Evolutionary conservation across 2,888 invertebrate species (phyloP).

Genomic region (Tupiocoris notatus): DNA sequence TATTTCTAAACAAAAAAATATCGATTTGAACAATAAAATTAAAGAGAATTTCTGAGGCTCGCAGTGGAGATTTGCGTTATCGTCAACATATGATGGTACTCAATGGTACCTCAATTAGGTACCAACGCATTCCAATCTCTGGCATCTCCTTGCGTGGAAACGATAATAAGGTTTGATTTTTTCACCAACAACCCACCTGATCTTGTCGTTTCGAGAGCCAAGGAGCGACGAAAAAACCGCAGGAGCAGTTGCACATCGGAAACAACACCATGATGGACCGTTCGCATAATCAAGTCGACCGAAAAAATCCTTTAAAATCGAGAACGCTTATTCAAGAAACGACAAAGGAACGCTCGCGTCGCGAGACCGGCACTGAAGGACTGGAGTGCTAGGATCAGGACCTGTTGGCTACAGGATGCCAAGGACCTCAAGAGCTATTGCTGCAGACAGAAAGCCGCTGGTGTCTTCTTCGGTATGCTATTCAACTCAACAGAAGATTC

Average conservation of each 20-base stretch:
- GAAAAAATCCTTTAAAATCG: background rate
- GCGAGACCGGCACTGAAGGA: background rate
- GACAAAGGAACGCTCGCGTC: background rate
- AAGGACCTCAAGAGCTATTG: background rate
- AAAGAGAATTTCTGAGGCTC: too few species aligned
- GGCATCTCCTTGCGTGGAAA: too few species aligned
- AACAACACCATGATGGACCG: constrained; percentile 45
- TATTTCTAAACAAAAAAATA: too few species aligned
- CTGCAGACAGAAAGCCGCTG: background rate
- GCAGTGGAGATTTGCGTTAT: too few species aligned
- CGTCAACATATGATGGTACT: too few species aligned
- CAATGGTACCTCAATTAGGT: too few species aligned
- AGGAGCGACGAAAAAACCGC: constrained; percentile 39
- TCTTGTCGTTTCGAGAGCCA: constrained; percentile 28
- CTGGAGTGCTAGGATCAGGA: constrained; percentile 7
- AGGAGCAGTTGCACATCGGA: constrained; percentile 46
- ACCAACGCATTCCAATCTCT: too few species aligned
- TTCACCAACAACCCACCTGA: too few species aligned
- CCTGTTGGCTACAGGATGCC: background rate
- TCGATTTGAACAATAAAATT: too few species aligned
- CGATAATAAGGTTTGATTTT: too few species aligned
- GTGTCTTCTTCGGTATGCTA: too few species aligned
- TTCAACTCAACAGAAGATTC: too few species aligned
- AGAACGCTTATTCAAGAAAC: background rate
- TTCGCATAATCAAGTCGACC: constrained; percentile 20